These are phyloP conservation scores for Marasmarcha lunaedactyla DNA, from an alignment of 2,888 invertebrate species.

Conservation along the genomic window DNA sequence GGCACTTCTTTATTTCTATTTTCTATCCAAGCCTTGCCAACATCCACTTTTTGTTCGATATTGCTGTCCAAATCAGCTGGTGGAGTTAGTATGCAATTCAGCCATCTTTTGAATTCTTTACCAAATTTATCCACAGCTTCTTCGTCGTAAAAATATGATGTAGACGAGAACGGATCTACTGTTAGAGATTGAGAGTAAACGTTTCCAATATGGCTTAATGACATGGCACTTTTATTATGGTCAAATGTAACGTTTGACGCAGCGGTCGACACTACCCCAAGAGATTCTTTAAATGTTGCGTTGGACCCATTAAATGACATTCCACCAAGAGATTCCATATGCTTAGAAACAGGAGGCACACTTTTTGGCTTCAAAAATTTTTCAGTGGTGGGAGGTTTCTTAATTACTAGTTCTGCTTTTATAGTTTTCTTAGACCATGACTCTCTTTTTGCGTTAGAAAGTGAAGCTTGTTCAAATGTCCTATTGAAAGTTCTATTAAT, in stretches of 20 bases:
- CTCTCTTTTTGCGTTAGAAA: conserved; percentile 26
- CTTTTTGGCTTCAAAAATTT: conserved; percentile 31
- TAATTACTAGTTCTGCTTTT: conserved; percentile 41
- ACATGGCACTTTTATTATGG: conserved; percentile 46
- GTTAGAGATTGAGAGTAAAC: conserved; percentile 64
- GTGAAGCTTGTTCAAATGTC: conserved; percentile 22
- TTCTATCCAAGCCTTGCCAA: conserved; percentile 81
- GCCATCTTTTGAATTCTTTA: conserved; percentile 80
- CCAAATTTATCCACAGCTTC: conserved; percentile 77
- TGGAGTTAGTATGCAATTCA: conserved; percentile 81
- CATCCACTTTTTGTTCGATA: conserved; percentile 74
- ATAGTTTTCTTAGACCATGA: conserved; percentile 53
- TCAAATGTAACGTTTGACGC: conserved; percentile 24
- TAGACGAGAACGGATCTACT: conserved; percentile 75
- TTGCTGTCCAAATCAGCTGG: conserved; percentile 77
- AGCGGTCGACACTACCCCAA: conserved; percentile 5
- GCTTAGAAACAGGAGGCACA: conserved; percentile 25
- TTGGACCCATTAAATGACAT: not conserved
- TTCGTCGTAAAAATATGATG: conserved; percentile 76
- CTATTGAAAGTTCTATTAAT: conserved; percentile 56
- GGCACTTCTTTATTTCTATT: conserved; percentile 76
- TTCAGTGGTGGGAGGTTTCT: conserved; percentile 43
- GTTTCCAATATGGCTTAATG: conserved; percentile 42
- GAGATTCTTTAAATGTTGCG: conserved; percentile 29
- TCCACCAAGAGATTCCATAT: conserved; percentile 22